Evolutionary conservation across 1,140 invertebrate genomes (phyloP), one percentile per base, ranked within the genome.

Genomic region (Mizuhopecten yessoensis): DNA sequence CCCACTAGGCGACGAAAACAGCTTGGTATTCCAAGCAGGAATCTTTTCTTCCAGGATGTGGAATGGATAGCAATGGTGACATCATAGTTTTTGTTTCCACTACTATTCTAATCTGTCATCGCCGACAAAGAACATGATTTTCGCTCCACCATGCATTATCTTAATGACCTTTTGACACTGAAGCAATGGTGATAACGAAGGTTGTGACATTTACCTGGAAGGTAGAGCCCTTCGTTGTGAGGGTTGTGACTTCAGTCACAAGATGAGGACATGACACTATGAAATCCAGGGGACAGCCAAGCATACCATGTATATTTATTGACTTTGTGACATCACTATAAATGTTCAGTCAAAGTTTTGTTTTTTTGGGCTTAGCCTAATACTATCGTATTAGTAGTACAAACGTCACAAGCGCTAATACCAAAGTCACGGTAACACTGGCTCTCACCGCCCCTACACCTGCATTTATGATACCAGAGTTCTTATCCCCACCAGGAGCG

Each of bases 271-370:
- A 7, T 45, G 17, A 45, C 42, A 17, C 42, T 45, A 45, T 45
- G 42, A 45, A 29, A 75, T 75, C 57, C 57, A 29, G 57, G 57
- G 57, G 57, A 75, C 57, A 75, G 57, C 11, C 1, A 13, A 45
- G 9, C 1, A 45, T 7, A 45, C 17, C 17, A 39, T 49, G 57
- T 75, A 11, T 75, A 75, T 5, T 29, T 75, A 29, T 75, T 75
- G 57, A 75, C 57, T 75, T 5, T 75, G 57, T 75, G 57, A 75
- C 57, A 75, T 75, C 57, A 75, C 57, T 75, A 75, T 75, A 5
- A 75, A 75, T 75, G n/a, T n/a, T 75, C 29, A 29, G 57, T 75
- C n/a, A 1, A 29, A 7, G 36, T 75, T 75, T 75, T 9, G 20
- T 49, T 49, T 29, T 75, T 29, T 75, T 75, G n/a, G 57, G 57